Percentiles rank a stretch among this genome's conserved stretches.
These are phyloP conservation scores for Nesometra sesokonis DNA, from an alignment of 35 echinoderm and acorn worm genomes.

Conservation along the genomic window DNA sequence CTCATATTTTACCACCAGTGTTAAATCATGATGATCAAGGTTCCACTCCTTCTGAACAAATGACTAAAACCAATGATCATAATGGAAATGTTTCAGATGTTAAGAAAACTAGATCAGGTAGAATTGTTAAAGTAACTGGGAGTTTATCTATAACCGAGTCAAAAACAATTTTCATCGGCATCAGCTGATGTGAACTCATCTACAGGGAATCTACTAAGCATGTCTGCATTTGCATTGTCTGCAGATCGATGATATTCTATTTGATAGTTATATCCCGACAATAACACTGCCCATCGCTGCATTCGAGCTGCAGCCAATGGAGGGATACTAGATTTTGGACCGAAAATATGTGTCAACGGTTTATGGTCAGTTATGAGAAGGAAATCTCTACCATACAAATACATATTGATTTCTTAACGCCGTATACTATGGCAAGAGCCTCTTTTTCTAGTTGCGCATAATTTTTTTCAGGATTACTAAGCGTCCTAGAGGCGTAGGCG, in stretches of 20 bases:
- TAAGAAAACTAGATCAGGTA: too few species aligned
- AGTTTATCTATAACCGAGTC: constrained; percentile 6
- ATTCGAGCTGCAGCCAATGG: background rate
- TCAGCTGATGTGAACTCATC: background rate
- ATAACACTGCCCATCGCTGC: background rate
- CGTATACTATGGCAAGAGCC: constrained; percentile 25
- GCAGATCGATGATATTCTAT: constrained; percentile 3
- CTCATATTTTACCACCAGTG: too few species aligned
- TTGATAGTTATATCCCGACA: background rate
- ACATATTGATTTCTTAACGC: constrained; percentile 19
- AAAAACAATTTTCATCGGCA: constrained; percentile 21
- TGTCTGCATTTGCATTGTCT: constrained; percentile 36
- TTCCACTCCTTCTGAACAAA: too few species aligned
- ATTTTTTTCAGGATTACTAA: constrained; percentile 46
- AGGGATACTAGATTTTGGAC: background rate
- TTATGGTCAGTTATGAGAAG: constrained; percentile 37
- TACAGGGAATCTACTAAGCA: constrained; percentile 15
- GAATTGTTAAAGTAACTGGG: too few species aligned
- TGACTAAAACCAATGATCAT: too few species aligned
- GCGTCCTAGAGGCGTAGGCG: constrained; percentile 40
- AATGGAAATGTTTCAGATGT: too few species aligned
- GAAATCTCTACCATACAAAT: constrained; percentile 22
- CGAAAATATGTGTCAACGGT: constrained; percentile 38
- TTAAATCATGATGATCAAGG: too few species aligned
- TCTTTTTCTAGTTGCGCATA: constrained; percentile 57